Conservation (phyloP, 2,888 invertebrate genomes). For the Megalurothrips usitatus region DNA sequence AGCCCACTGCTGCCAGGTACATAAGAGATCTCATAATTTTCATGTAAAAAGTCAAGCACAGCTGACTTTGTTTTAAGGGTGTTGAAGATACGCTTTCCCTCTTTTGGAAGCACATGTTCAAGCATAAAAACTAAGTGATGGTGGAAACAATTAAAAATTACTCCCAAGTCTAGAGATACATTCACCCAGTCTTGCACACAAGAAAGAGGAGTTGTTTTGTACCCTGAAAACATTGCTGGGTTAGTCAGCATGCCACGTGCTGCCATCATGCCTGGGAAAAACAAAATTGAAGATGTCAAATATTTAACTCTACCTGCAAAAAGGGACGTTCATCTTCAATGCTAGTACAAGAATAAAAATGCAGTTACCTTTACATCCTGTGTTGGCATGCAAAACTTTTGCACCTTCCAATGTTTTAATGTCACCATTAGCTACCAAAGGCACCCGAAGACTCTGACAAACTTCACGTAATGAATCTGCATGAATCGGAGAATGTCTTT, state of each 20-base stretch:
- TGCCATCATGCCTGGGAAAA: conserved; percentile 72
- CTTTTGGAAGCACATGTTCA: conserved; percentile 69
- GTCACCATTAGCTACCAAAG: conserved; percentile 91
- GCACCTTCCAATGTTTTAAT: conserved; percentile 71
- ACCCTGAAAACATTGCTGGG: conserved; percentile 81
- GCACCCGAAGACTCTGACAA: conserved; percentile 66
- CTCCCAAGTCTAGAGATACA: conserved; percentile 50
- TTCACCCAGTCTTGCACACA: conserved; percentile 79
- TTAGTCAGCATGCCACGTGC: conserved; percentile 87
- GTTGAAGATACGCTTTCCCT: conserved; percentile 74
- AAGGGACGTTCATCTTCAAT: background rate
- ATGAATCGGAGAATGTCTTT: conserved; percentile 70
- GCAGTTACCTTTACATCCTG: conserved; percentile 64
- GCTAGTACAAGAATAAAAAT: background rate
- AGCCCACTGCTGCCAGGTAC: background rate
- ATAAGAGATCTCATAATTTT: conserved; percentile 51
- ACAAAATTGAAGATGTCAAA: background rate
- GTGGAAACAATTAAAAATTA: conserved; percentile 81
- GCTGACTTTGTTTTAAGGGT: conserved; percentile 61
- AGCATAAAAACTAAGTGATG: conserved; percentile 96
- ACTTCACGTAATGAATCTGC: conserved; percentile 65
- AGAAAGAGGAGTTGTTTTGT: conserved; percentile 60
- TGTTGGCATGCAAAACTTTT: conserved; percentile 57
- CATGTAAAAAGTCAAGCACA: conserved; percentile 65
- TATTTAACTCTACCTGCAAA: background rate